A percentile compares a stretch with the other conserved stretches of the same genome.
These are phyloP conservation scores for Chrysodeixis includens DNA, from an alignment of 2,888 invertebrate species.

Conservation along the genomic window DNA sequence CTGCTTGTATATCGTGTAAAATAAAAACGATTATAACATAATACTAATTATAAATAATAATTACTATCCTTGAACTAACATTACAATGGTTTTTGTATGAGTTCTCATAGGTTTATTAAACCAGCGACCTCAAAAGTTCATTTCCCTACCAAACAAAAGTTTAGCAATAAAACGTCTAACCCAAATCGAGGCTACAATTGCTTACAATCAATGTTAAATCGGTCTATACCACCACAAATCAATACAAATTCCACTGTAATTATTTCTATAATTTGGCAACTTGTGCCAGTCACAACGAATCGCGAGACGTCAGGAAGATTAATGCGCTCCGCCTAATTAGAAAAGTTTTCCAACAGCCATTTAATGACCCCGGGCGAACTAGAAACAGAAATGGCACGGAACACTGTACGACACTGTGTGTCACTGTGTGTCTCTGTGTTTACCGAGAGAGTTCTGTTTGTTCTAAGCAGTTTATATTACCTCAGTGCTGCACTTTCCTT, in stretches of 20 bases:
- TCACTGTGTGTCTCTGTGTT: constrained; percentile 32
- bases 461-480: constrained; percentile 26
- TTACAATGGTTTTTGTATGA: no score
- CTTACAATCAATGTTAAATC: constrained; percentile 14
- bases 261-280: constrained; percentile 77
- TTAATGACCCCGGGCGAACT: constrained; percentile 74
- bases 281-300: constrained; percentile 80
- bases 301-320: constrained; percentile 80
- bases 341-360: constrained; percentile 81
- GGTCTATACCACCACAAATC: constrained; percentile 30
- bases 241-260: constrained; percentile 61
- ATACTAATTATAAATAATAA: no score
- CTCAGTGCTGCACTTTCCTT: constrained; percentile 44
- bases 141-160: constrained; percentile 8
- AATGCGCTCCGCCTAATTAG: constrained; percentile 83
- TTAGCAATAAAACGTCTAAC: constrained; percentile 15
- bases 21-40: no score
- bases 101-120: neutral
- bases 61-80: no score
- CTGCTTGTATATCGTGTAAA: no score
- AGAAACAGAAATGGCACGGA: constrained; percentile 57
- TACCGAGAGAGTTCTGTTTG: constrained; percentile 34
- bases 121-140: constrained; percentile 7
- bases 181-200: constrained; percentile 13
- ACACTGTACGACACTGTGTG: constrained; percentile 51